A percentile compares a stretch with the other conserved stretches of the same genome.
Evolutionary conservation across 2,113 vertebrate genomes (phyloP).

Genomic region (Leptosomus discolor): DNA sequence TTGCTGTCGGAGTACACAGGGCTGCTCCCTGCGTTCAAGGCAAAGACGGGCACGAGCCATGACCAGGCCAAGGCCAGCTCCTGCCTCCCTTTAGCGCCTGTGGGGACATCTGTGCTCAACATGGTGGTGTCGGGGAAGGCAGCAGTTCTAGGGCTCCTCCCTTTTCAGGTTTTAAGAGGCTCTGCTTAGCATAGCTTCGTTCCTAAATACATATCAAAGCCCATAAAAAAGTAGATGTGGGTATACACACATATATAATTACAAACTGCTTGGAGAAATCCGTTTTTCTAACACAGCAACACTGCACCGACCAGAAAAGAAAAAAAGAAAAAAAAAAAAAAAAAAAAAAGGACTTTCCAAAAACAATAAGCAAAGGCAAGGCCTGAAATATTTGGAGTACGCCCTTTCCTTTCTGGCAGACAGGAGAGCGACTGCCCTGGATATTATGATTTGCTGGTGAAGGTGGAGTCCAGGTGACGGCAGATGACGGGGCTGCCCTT

Average conservation of each 20-base stretch:
- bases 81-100: accelerated
- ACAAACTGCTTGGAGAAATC: not conserved
- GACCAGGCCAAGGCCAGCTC: not conserved
- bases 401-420: slow-evolving; percentile 58
- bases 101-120: accelerated
- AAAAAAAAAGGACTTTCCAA: not conserved
- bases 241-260: not conserved
- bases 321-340: no score
- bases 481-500: not conserved
- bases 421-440: not conserved
- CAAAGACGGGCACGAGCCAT: not conserved
- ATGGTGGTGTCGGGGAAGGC: not conserved
- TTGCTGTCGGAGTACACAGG: not conserved
- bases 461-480: not conserved
- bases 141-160: not conserved
- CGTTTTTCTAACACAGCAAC: not conserved
- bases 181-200: not conserved
- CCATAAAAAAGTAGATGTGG: not conserved
- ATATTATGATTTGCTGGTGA: not conserved
- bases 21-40: not conserved
- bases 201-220: not conserved
- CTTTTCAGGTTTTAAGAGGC: not conserved
- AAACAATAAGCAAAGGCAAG: slow-evolving; percentile 40
- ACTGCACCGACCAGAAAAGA: not conserved
- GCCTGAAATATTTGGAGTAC: slow-evolving; percentile 24